Evolutionary conservation across 2,797 vertebrate genomes (phyloP).

Genomic region (Loris lydekkerianus): DNA sequence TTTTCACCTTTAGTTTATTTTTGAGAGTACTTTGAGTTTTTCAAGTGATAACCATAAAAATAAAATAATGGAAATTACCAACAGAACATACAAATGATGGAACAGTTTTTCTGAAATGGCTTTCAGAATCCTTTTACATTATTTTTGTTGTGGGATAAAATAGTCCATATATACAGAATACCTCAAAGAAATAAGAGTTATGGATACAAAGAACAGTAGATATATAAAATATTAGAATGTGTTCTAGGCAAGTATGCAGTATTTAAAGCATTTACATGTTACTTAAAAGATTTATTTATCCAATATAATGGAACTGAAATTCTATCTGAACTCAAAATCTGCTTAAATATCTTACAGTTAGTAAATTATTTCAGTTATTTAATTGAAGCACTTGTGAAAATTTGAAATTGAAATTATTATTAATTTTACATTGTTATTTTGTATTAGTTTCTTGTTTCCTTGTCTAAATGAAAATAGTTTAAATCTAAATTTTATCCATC

Average conservation of each 20-base stretch:
- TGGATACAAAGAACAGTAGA: not conserved
- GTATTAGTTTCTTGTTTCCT: not conserved
- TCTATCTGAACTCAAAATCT: not conserved
- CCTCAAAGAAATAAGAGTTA: not conserved
- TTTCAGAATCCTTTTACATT: not conserved
- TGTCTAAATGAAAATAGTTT: not conserved
- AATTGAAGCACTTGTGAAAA: not conserved
- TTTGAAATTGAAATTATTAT: not conserved
- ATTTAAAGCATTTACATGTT: not conserved
- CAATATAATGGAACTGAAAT: not conserved
- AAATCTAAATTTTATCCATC: not conserved
- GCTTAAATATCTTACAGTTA: not conserved
- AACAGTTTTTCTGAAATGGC: not conserved
- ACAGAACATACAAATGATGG: not conserved
- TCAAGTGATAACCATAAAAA: not conserved
- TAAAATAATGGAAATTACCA: not conserved
- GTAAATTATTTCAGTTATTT: not conserved
- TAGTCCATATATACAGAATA: not conserved
- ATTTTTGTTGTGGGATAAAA: not conserved
- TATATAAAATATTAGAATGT: not conserved
- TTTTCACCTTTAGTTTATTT: not conserved
- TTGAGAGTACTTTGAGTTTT: not conserved
- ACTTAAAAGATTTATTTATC: not conserved
- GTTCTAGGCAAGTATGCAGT: not conserved
- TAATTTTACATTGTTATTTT: not conserved